Percentiles rank a stretch among this genome's conserved stretches.
Conservation (phyloP, 2,888 invertebrate species). For the Colostygia pectinataria region DNA sequence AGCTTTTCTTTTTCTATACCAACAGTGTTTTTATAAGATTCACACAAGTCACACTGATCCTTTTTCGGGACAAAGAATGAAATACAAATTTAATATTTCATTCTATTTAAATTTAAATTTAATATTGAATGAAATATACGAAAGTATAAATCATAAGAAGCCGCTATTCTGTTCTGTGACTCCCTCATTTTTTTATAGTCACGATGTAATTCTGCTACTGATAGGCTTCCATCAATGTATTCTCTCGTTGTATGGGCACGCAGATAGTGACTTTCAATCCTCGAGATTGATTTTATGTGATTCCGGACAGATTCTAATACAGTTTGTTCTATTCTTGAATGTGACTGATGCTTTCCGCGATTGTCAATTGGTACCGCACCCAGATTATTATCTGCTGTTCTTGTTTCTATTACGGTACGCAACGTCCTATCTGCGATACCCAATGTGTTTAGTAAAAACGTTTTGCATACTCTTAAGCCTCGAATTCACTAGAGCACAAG, state of each 20-base stretch:
- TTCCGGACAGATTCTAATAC: not conserved
- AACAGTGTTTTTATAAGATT: too few species aligned
- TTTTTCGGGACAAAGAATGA: too few species aligned
- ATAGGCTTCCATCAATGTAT: not conserved
- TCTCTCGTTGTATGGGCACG: not conserved
- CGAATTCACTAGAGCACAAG: too few species aligned
- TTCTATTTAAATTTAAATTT: too few species aligned
- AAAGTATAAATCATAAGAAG: not conserved
- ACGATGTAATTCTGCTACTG: not conserved
- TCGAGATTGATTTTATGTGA: not conserved
- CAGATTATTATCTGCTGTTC: not conserved
- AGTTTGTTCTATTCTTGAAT: not conserved
- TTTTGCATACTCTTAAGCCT: not conserved
- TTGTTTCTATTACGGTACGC: not conserved
- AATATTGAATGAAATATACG: not conserved
- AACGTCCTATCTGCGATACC: conserved; percentile 1
- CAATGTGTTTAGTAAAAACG: not conserved
- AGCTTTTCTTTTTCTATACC: not conserved
- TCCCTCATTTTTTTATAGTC: not conserved
- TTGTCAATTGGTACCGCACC: too few species aligned
- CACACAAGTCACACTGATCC: too few species aligned
- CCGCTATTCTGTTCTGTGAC: not conserved
- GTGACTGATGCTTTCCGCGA: too few species aligned
- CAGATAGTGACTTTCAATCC: not conserved
- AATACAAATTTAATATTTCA: too few species aligned